Base-by-base conservation (phyloP, 2,888 invertebrate genomes). In the Piscicola geometra region DNA sequence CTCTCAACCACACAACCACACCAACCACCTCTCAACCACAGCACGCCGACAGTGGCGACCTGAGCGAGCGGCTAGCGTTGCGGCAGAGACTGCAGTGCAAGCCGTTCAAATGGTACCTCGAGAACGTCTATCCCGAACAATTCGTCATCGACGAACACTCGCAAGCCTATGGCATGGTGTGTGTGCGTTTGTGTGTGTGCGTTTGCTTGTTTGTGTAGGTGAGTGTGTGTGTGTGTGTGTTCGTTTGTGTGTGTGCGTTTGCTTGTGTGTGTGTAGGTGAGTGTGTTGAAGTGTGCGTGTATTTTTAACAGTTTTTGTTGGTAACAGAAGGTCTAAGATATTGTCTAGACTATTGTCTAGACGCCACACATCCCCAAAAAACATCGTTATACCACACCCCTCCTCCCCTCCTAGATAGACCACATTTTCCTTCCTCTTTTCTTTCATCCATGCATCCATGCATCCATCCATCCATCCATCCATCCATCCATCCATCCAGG, bases 71-170 rank as follows among this genome's bases (percentile, higher is more conserved):
- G 35, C 87, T 89, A 76, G 88, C 91, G 72, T 87, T 96, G n/a
- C 89, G 93, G 1, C 89, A 91, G 83, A 90, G 90, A 81, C 87
- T 93, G 28, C 88, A 91, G 33, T 96, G 95, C 85, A 92, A 93
- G 84, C 89, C 88, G 81, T 96, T 96, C 86, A 90, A 91, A 82
- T 96, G 95, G 95, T 96, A 91, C 86, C 88, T 95, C 79, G 90
- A 92, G 78, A 91, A 93, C 84, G 87, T 96, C 3, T 93, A 92
- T 84, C 91, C 90, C 30, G 91, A 93, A 84, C 94, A 94, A 86
- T 95, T 93, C 83, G 89, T 94, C 70, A 91, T 92, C 0, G 92
- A 92, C 69, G 89, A 91, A 81, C 90, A 93, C 83, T 91, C 92
- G 0, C 86, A 87, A 71, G 90, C 89, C 0, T 92, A 90, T 83